Evolutionary conservation across 1,140 invertebrate genomes (phyloP), one percentile per base, ranked within the genome.

Genomic region (Stegodyphus mimosarum): DNA sequence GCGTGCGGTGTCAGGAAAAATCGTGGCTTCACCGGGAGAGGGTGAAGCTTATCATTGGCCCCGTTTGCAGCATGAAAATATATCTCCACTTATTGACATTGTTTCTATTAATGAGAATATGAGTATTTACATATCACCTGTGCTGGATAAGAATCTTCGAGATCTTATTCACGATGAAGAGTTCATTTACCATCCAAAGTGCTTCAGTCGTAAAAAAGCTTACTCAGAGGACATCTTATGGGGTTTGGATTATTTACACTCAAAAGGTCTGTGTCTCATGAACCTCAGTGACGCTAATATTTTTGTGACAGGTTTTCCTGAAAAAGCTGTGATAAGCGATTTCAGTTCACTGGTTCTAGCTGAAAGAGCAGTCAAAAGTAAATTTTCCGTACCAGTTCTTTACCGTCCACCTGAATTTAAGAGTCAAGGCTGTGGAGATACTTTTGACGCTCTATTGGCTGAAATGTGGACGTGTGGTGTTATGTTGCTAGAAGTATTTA

Each of bases 21-120:
- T 84, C 49, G 50, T 76, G 6, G 5, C 11, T 6, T 74, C 71
- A 11, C 18, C 73, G 4, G 18, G 52, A 9, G 72, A 75, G 75
- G 81, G 81, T 7, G 81, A 84, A 60, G 72, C 60, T 10, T 84
- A 84, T 33, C 81, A 84, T 13, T 84, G 81, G 81, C 81, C 81
- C 6, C 49, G 51, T 11, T 50, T 84, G 7, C 15, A 60, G 6
- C 81, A 84, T 70, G 72, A 69, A 76, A 84, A 84, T 33, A 11
- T 84, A 6, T 51, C 55, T 10, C 71, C 81, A 2, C 52, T 84
- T 13, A 63, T 74, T 6, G 75, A 86, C 10, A 64, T 77, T 64
- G 17, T 86, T 13, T 33, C n/a, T 2, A 60, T 86, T 13, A 50
- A 48, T 10, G 83, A 69, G 6, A 51, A 71, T 13, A 6, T 78